Base-by-base conservation (phyloP, 1,140 invertebrate genomes). In the Nixonia krombeini region DNA sequence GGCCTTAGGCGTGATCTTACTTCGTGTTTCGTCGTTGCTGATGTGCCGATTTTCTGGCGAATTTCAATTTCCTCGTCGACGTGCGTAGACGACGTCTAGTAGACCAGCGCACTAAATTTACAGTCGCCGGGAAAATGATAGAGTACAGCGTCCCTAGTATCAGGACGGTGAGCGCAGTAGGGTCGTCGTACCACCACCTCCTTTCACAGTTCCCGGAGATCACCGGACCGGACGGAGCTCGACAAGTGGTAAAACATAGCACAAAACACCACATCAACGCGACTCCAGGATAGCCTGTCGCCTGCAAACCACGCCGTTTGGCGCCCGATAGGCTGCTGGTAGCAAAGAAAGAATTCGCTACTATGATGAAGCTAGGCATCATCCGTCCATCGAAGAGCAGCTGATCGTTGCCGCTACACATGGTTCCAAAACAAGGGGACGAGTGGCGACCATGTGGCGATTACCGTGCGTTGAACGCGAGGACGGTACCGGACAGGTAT, bases 401-500 rank as follows among this genome's bases (percentile, higher is more conserved):
- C 1, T 55, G 52, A 52, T 40, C 61, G 1, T 28, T 10, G 0
- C 52, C 61, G 1, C 28, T 74, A 9, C 61, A 69, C 15, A 0
- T 65, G 23, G 68, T 55, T 5, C 40, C 65, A 4, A 79, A 76
- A 37, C 76, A 78, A 26, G 33, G 51, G 46, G 64, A 53, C 2
- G 16, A 15, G 10, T 52, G 38, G 37, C 10, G 73, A 12, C 73
- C 74, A 1, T 79, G 75, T 15, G 75, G 71, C 0, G 74, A 77
- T 28, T 80, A 75, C 17, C 49, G 75, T 0, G 41, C 40, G 28
- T 40, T 74, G 4, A 72, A 76, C 21, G 51, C 47, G 1, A n/a
- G 61, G 6, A 81, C 77, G 0, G 25, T 76, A 9, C 73, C 74
- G 0, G 85, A 87, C 49, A 8, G 68, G 0, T 87, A 85, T 52